A percentile compares a stretch with the other conserved stretches of the same genome.
Evolutionary conservation across 2,797 vertebrate species (phyloP).

Genomic region (Diplodus sargus): DNA sequence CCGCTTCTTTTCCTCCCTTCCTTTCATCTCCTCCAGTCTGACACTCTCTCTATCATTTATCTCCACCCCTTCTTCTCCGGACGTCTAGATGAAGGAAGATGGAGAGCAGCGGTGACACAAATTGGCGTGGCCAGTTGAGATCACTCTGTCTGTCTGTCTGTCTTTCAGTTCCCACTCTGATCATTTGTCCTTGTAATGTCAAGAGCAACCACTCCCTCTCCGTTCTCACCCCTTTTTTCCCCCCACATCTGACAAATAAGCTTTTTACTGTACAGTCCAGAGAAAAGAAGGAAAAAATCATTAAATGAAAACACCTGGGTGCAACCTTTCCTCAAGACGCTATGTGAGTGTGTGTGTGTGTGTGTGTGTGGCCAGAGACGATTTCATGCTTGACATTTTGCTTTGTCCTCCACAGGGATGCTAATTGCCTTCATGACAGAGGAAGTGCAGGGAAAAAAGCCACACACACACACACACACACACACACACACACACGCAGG

Average conservation of each 20-base stretch:
- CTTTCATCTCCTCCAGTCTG: conserved; percentile 24
- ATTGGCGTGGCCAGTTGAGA: not conserved
- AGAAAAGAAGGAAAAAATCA: not conserved
- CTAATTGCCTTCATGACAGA: conserved; percentile 17
- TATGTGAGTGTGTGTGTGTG: not conserved
- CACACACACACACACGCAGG: too few species aligned
- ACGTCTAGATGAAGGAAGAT: not conserved
- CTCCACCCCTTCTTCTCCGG: not conserved
- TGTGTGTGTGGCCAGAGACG: not conserved
- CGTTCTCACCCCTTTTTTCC: not conserved
- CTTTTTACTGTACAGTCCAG: not conserved
- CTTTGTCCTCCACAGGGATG: not conserved
- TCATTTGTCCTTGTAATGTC: not conserved
- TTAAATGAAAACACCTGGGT: conserved; percentile 1
- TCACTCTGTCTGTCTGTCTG: not conserved
- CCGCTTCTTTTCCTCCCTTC: not conserved
- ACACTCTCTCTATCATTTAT: not conserved
- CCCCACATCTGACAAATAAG: not conserved
- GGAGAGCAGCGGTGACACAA: not conserved
- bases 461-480: not conserved
- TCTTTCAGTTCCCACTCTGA: too few species aligned
- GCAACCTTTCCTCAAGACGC: not conserved
- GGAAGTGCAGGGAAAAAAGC: too few species aligned
- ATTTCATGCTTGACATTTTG: conserved; percentile 30
- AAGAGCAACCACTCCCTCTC: not conserved